Conservation (phyloP, 2,888 invertebrate species). For the Rhamphomyia laevipes region DNA sequence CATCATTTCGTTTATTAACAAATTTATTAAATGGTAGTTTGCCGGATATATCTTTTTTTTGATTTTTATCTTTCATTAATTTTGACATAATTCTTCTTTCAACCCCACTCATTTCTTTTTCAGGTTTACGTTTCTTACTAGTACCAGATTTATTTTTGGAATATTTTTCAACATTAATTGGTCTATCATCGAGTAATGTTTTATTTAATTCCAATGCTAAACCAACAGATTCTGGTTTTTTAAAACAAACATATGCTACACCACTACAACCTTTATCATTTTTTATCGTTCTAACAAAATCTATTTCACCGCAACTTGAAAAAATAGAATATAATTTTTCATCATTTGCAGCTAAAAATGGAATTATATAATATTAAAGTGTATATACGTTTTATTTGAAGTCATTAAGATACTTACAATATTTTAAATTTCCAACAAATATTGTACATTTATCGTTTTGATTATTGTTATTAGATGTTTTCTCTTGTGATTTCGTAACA, state of each 20-base stretch:
- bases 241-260: slow-evolving; percentile 33
- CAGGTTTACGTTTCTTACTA: slow-evolving; percentile 22
- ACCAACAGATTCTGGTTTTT: slow-evolving; percentile 28
- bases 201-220: slow-evolving; percentile 33
- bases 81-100: slow-evolving; percentile 4
- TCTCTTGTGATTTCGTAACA: slow-evolving; percentile 21
- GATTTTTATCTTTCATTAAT: neutral
- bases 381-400: too few species aligned
- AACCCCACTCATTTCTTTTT: slow-evolving; percentile 8
- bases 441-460: slow-evolving; percentile 25
- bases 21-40: neutral
- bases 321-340: slow-evolving; percentile 32
- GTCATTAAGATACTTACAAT: slow-evolving; percentile 27
- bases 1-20: neutral
- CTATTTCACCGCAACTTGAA: slow-evolving; percentile 33
- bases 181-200: slow-evolving; percentile 32
- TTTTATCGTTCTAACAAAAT: slow-evolving; percentile 31
- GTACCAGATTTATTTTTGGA: slow-evolving; percentile 26
- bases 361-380: neutral
- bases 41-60: too few species aligned
- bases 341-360: slow-evolving; percentile 27
- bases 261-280: slow-evolving; percentile 33
- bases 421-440: slow-evolving; percentile 35
- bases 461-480: slow-evolving; percentile 6
- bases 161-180: slow-evolving; percentile 32